A percentile compares a stretch with the other conserved stretches of the same genome.
These are phyloP conservation scores for Sphaeridia pumilis DNA, from an alignment of 2,888 invertebrate genomes.

Conservation along the genomic window DNA sequence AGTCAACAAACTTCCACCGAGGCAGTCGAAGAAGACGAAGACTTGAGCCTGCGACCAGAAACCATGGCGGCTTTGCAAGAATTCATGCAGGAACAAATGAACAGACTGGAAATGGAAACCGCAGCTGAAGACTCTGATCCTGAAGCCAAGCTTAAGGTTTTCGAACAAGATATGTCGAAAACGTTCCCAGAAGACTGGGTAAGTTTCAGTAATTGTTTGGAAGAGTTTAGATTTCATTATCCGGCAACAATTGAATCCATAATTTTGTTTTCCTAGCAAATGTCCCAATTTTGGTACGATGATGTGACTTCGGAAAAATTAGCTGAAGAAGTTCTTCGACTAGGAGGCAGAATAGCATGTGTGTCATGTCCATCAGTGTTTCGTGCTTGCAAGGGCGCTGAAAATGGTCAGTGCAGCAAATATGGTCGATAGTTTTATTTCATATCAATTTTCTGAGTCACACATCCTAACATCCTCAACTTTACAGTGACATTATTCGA, in stretches of 20 bases:
- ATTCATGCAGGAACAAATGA: slow-evolving; percentile 56
- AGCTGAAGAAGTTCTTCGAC: slow-evolving; percentile 53
- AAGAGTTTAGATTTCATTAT: neutral
- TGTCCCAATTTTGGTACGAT: slow-evolving; percentile 97
- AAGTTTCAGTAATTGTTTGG: slow-evolving; percentile 2
- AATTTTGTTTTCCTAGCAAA: slow-evolving; percentile 53
- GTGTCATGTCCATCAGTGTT: slow-evolving; percentile 83
- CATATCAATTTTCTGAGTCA: neutral
- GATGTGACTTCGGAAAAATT: slow-evolving; percentile 60
- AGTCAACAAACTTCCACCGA: neutral
- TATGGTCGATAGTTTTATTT: neutral
- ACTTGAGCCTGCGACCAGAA: slow-evolving; percentile 54
- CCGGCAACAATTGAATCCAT: neutral
- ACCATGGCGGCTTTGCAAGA: slow-evolving; percentile 63
- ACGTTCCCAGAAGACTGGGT: slow-evolving; percentile 23
- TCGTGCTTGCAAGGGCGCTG: slow-evolving; percentile 40
- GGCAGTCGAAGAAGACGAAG: slow-evolving; percentile 49
- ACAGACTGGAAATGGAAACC: slow-evolving; percentile 10
- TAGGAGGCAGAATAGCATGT: slow-evolving; percentile 58
- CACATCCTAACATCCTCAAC: neutral
- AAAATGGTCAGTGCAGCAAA: slow-evolving; percentile 15
- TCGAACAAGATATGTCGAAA: slow-evolving; percentile 17
- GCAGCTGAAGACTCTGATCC: slow-evolving; percentile 37
- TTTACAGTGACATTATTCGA: slow-evolving; percentile 64
- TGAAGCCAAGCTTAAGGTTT: slow-evolving; percentile 40